A percentile compares a stretch with the other conserved stretches of the same genome.
These are phyloP conservation scores for Synanthedon formicaeformis DNA, from an alignment of 2,888 invertebrate species.

Conservation along the genomic window DNA sequence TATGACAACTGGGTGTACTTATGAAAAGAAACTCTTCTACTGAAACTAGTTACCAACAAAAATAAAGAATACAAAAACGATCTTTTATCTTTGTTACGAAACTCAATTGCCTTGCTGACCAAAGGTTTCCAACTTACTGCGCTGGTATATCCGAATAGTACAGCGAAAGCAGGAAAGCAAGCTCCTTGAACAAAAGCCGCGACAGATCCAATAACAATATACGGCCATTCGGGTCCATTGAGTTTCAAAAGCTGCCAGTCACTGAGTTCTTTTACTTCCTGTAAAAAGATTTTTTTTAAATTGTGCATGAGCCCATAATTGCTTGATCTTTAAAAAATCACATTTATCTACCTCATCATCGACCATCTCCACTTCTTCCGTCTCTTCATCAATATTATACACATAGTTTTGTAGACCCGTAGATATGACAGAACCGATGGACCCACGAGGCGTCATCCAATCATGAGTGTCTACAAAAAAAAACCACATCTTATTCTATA, in stretches of 20 bases:
- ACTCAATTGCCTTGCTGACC: no score
- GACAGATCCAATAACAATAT: conserved; percentile 70
- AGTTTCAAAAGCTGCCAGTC: conserved; percentile 68
- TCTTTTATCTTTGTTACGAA: no score
- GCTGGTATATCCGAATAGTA: conserved; percentile 76
- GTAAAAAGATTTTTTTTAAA: conserved; percentile 10
- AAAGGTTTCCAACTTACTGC: conserved; percentile 47
- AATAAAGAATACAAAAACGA: no score
- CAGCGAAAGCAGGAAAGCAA: conserved; percentile 75
- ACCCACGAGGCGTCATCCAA: conserved; percentile 60
- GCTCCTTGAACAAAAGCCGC: conserved; percentile 74
- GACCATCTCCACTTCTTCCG: conserved; percentile 39
- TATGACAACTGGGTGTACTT: no score
- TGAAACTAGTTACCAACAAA: no score
- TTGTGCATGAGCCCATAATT: not conserved
- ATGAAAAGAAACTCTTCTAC: no score
- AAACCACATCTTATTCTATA: no score
- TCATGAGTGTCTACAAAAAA: conserved; percentile 41
- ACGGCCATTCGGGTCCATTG: conserved; percentile 75
- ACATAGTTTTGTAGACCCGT: conserved; percentile 47
- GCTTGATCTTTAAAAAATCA: conserved; percentile 8
- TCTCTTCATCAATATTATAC: conserved; percentile 43
- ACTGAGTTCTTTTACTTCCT: conserved; percentile 41
- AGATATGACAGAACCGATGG: conserved; percentile 53
- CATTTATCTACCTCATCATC: conserved; percentile 27